Conservation (phyloP, 2,797 vertebrate species). For the Phoeniculus purpureus region DNA sequence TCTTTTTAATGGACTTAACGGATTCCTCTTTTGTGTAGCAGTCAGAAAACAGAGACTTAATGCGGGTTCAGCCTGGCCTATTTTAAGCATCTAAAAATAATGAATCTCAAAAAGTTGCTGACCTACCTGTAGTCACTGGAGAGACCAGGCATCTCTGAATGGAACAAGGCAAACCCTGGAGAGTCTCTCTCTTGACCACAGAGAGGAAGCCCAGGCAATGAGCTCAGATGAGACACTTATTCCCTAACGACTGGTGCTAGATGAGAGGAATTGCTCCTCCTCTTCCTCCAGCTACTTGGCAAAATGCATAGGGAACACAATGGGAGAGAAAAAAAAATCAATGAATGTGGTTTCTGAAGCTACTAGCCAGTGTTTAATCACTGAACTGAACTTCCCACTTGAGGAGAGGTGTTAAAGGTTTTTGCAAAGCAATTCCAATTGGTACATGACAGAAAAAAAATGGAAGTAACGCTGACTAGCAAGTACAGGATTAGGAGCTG, state of each 20-base stretch:
- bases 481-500: background rate
- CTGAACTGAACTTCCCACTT: background rate
- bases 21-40: background rate
- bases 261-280: background rate
- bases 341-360: background rate
- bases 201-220: background rate
- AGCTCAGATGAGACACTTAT: background rate
- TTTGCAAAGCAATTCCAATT: background rate
- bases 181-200: background rate
- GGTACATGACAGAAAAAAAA: background rate
- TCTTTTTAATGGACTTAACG: constrained; percentile 2
- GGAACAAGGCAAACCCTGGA: background rate
- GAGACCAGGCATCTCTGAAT: background rate
- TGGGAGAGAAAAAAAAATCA: background rate
- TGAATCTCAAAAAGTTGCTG: background rate
- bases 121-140: background rate
- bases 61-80: background rate
- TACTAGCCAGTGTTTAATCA: background rate
- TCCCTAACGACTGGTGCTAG: background rate
- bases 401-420: background rate
- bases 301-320: constrained; percentile 35
- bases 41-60: background rate
- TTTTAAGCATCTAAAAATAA: constrained; percentile 1
- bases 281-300: background rate
- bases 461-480: background rate